A percentile compares a stretch with the other conserved stretches of the same genome.
Evolutionary conservation across 2,797 vertebrate species (phyloP).

Genomic region (Brotogeris chrysoptera): DNA sequence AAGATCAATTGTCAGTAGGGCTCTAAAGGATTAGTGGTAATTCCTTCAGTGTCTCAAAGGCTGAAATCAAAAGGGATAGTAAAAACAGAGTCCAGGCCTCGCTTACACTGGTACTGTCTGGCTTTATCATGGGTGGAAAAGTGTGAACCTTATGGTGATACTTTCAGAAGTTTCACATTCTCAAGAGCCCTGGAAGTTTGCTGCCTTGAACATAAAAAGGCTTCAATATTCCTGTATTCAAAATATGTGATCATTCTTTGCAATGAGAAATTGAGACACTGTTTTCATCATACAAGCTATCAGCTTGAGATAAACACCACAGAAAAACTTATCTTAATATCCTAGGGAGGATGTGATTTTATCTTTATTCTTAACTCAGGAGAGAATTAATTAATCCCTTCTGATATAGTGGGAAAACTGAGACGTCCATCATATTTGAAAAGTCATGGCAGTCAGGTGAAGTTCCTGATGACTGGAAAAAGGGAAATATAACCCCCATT

Average conservation of each 20-base stretch:
- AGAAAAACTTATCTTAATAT: background rate
- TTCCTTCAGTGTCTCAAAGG: background rate
- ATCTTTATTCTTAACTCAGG: background rate
- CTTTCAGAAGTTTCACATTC: background rate
- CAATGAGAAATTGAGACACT: background rate
- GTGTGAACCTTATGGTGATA: background rate
- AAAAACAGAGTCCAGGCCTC: background rate
- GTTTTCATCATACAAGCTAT: background rate
- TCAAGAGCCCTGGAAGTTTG: background rate
- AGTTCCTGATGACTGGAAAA: too few species aligned
- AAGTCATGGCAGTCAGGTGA: background rate
- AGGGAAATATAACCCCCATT: too few species aligned
- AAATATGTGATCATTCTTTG: background rate
- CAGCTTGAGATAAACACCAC: background rate
- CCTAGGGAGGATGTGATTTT: background rate
- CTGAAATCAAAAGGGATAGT: background rate
- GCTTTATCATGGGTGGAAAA: background rate
- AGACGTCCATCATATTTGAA: background rate
- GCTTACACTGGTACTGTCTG: background rate
- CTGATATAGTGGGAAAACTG: background rate
- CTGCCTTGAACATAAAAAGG: background rate
- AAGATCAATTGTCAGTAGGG: background rate
- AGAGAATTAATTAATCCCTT: background rate
- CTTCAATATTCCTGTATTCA: background rate
- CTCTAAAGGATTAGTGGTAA: background rate